Evolutionary conservation across 2,888 invertebrate species (phyloP).

Genomic region (Macropis europaea): DNA sequence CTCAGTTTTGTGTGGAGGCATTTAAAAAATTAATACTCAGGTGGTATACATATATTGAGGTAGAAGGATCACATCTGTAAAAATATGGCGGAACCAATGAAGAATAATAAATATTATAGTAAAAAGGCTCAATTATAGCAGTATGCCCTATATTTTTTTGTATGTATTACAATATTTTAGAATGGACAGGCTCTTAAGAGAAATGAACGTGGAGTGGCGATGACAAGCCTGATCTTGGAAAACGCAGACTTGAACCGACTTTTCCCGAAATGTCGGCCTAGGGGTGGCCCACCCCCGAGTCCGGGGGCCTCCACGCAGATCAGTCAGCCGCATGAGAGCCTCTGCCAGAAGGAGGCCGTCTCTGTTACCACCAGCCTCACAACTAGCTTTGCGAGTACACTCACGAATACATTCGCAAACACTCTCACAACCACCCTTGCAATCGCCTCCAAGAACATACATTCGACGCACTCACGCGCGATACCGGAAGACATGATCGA

Average conservation of each 20-base stretch:
- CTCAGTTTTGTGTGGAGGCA: too few species aligned
- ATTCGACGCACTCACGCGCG: conserved; percentile 56
- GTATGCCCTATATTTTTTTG: too few species aligned
- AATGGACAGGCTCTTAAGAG: conserved; percentile 73
- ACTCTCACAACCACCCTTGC: conserved; percentile 58
- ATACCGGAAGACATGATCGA: conserved; percentile 77
- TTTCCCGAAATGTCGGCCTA: conserved; percentile 80
- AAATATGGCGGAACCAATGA: too few species aligned
- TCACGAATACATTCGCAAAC: conserved; percentile 61
- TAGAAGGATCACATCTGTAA: too few species aligned
- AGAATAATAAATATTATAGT: too few species aligned
- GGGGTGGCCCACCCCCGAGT: conserved; percentile 75
- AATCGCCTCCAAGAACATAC: conserved; percentile 59
- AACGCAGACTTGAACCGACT: conserved; percentile 79
- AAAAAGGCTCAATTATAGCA: too few species aligned
- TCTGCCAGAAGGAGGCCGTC: conserved; percentile 65
- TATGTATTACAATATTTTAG: conserved; percentile 52
- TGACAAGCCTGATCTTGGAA: conserved; percentile 80
- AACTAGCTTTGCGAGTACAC: conserved; percentile 51
- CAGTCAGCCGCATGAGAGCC: conserved; percentile 76
- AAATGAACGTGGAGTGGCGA: conserved; percentile 76
- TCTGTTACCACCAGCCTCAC: conserved; percentile 60
- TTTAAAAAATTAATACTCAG: too few species aligned
- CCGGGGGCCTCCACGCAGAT: conserved; percentile 73
- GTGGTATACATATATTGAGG: too few species aligned